Evolutionary conservation across 2,797 vertebrate genomes (phyloP).

Genomic region (Prionace glauca): DNA sequence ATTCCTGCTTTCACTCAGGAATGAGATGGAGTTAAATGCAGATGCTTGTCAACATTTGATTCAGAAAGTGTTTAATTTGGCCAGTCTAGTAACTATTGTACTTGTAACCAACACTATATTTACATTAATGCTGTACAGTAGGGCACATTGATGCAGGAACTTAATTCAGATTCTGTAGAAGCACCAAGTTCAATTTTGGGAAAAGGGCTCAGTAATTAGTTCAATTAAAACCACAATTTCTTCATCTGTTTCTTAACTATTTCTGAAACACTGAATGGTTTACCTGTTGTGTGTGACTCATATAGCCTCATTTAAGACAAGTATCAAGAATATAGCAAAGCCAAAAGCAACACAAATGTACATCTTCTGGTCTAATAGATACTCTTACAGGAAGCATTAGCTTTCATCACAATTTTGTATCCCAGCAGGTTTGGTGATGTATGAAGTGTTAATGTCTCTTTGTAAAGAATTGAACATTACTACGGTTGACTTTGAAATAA

Average conservation of each 20-base stretch:
- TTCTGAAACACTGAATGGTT: neutral
- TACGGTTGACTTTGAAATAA: neutral
- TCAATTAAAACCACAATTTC: neutral
- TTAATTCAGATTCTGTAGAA: slow-evolving; percentile 6
- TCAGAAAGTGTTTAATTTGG: slow-evolving; percentile 19
- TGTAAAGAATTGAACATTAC: neutral
- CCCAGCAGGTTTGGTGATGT: neutral
- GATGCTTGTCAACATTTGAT: slow-evolving; percentile 10
- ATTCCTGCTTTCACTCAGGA: slow-evolving; percentile 34
- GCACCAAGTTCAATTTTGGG: neutral
- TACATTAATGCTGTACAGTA: neutral
- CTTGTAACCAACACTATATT: neutral
- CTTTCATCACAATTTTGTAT: neutral
- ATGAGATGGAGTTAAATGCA: neutral
- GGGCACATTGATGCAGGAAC: neutral
- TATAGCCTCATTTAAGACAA: neutral
- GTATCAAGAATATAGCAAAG: neutral
- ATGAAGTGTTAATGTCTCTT: neutral
- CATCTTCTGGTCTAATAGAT: neutral
- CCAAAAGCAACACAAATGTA: neutral
- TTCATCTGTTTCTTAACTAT: slow-evolving; percentile 1
- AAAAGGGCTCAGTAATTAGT: neutral
- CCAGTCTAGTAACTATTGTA: neutral
- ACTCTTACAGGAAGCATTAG: neutral
- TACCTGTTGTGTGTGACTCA: neutral